Conservation (phyloP, 2,888 invertebrate species). For the Tipula vernalis region DNA sequence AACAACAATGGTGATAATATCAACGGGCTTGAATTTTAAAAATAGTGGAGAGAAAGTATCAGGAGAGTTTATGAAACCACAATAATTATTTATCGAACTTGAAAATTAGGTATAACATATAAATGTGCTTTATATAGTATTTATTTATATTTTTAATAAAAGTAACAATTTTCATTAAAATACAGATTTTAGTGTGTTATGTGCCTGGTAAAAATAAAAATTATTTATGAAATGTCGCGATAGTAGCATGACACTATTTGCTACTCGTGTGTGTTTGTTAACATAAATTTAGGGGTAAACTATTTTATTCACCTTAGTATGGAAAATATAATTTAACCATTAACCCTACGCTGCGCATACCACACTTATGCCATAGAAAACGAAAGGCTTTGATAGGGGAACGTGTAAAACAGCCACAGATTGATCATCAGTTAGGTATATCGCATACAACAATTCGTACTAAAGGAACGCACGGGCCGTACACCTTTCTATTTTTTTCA, state of each 20-base stretch:
- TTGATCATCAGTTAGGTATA: too few species aligned
- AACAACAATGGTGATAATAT: constrained; percentile 27
- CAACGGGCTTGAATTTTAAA: neutral
- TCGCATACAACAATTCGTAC: too few species aligned
- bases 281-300: too few species aligned
- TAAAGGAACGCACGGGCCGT: too few species aligned
- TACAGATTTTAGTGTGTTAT: neutral
- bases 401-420: too few species aligned
- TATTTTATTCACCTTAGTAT: too few species aligned
- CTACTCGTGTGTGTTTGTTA: neutral
- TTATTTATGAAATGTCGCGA: neutral
- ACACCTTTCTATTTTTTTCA: too few species aligned
- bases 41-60: neutral
- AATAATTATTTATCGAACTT: neutral
- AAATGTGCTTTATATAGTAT: neutral
- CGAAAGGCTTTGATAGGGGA: too few species aligned
- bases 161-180: neutral
- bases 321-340: too few species aligned
- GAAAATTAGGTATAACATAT: neutral
- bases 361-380: too few species aligned
- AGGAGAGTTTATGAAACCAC: neutral
- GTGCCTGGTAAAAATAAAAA: too few species aligned
- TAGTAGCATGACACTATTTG: neutral
- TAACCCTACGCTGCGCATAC: too few species aligned
- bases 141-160: neutral